Evolutionary conservation across 2,888 invertebrate species (phyloP), one percentile per base, ranked within the genome.

Genomic region (Cordylochernes scorpioides): DNA sequence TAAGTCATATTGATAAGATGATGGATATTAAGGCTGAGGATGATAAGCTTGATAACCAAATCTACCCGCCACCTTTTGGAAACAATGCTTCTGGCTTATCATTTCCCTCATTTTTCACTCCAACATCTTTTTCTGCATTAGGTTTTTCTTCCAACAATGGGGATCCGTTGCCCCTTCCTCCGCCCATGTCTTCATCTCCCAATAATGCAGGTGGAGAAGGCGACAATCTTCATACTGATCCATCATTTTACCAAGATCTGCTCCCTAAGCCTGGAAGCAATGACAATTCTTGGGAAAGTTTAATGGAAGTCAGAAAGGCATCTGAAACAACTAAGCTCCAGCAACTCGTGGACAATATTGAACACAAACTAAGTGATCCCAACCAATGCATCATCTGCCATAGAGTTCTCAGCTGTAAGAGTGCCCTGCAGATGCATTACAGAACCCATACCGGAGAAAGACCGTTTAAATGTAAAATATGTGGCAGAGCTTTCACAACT

Each of bases 361-460:
- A 91, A 51, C 77, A 78, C 55, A 88, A 86, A 55, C 58, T 82
- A 39, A 40, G 32, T 27, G 94, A 97, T 58, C 91, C 94, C 2
- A 97, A 97, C 54, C 88, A 97, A 56, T 97, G 94, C 58, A 74
- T 88, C 35, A 80, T 97, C 44, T 97, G 94, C 53, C 80, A 86
- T 55, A 67, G 86, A 39, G 77, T 88, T 31, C 65, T 91, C 43
- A 88, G 86, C 39, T 91, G 88, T 54, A 86, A 88, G 55, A 86
- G 84, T 54, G 88, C 88, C 16, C 60, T 88, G 39, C 84, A 88
- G 58, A 88, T 88, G 86, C 88, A 88, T 57, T 86, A 88, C 56
- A 63, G 86, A 42, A 86, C 80, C 27, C 88, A 88, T 53, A 86
- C 86, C 1, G 84, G 88, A 30, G 82, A 88, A 54, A 62, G 91